Evolutionary conservation across 2,113 vertebrate species (phyloP).

Genomic region (Colius striatus): DNA sequence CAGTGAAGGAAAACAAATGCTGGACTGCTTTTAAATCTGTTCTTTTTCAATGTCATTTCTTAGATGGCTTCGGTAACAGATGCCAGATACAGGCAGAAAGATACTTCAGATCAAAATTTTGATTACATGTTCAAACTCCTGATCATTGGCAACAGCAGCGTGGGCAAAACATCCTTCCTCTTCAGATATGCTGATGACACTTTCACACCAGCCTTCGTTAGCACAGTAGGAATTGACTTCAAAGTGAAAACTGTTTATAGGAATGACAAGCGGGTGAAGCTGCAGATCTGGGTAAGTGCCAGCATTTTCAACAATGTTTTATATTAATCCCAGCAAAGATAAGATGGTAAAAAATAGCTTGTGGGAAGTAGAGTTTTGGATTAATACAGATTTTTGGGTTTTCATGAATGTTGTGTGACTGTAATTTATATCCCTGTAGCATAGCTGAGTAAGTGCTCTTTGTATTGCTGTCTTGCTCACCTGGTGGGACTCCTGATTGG

Average conservation of each 20-base stretch:
- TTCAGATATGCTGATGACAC: slow-evolving; percentile 97
- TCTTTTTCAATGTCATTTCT: slow-evolving; percentile 34
- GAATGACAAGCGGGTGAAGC: slow-evolving; percentile 96
- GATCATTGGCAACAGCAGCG: slow-evolving; percentile 98
- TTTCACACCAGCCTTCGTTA: slow-evolving; percentile 96
- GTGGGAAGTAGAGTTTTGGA: not conserved
- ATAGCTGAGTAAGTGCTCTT: not conserved
- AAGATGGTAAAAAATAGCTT: not conserved
- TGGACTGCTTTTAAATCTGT: slow-evolving; percentile 49
- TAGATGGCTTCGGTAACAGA: slow-evolving; percentile 96
- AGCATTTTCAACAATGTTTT: not conserved
- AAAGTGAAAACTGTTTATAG: slow-evolving; percentile 98
- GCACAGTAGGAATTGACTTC: slow-evolving; percentile 98
- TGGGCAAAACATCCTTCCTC: slow-evolving; percentile 96
- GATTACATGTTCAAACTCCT: slow-evolving; percentile 99
- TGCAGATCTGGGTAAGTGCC: slow-evolving; percentile 96
- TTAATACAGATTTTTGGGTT: not conserved
- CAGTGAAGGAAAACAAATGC: not conserved
- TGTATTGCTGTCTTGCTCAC: not conserved
- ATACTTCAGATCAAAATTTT: slow-evolving; percentile 97
- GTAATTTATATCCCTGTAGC: not conserved
- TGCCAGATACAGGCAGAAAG: slow-evolving; percentile 89
- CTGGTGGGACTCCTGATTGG: not conserved
- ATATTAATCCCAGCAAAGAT: not conserved
- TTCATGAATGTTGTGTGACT: not conserved